Conservation (phyloP, 2,888 invertebrate species). For the Limnephilus marmoratus region DNA sequence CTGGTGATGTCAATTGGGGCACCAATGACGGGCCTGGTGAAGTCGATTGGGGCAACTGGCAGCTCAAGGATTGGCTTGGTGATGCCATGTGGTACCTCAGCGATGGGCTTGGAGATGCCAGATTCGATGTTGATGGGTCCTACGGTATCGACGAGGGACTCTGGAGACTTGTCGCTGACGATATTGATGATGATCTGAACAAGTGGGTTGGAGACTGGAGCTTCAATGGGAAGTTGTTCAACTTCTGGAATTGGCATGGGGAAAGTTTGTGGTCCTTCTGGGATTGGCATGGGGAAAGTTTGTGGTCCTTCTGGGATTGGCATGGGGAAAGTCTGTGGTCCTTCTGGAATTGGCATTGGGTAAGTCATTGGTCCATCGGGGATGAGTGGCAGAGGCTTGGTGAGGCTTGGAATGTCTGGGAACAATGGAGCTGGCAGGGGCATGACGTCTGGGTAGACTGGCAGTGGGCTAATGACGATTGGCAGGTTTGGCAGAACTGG, state of each 20-base stretch:
- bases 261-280: background rate
- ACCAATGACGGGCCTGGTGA: background rate
- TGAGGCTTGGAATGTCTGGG: background rate
- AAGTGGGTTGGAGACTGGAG: slow-evolving; percentile 34
- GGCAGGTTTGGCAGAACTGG: slow-evolving; percentile 23
- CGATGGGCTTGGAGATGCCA: slow-evolving; percentile 23
- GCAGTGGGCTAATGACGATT: slow-evolving; percentile 16
- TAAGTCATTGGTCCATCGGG: background rate
- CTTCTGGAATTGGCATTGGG: slow-evolving; percentile 29
- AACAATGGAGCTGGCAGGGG: background rate
- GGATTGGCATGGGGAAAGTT: background rate
- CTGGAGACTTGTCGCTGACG: slow-evolving; percentile 34
- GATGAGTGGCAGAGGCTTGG: background rate
- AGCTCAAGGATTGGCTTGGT: background rate
- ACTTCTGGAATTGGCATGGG: background rate
- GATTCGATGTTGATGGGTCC: slow-evolving; percentile 5
- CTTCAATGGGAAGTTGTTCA: background rate
- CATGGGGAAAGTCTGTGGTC: background rate
- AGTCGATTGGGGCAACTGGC: background rate
- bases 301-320: slow-evolving; percentile 29
- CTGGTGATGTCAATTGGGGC: background rate
- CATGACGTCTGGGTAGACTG: slow-evolving; percentile 20
- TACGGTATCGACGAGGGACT: slow-evolving; percentile 20
- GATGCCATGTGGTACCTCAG: background rate
- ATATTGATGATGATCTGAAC: slow-evolving; percentile 60